phyloP scores from a whole-genome alignment of 2,113 vertebrate genomes.

The Colius striatus region DNA sequence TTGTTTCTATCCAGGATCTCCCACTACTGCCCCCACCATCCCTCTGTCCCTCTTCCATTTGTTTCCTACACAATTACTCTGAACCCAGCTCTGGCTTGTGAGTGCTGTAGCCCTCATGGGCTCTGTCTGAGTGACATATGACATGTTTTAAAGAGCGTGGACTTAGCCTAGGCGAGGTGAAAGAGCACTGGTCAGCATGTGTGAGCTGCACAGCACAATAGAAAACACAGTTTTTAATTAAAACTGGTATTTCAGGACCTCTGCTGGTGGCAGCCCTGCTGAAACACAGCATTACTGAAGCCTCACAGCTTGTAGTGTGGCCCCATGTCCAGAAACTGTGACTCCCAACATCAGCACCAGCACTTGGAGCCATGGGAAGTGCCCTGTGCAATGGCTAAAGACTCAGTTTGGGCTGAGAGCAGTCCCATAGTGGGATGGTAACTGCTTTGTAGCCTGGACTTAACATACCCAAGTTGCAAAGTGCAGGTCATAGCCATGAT shows the following conservation, averaged over 20 bases:
- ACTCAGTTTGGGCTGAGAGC: neutral
- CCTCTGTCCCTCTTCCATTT: neutral
- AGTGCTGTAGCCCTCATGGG: neutral
- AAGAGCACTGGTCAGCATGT: conserved; percentile 49
- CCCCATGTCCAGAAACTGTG: neutral
- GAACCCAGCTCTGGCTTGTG: neutral
- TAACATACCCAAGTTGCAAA: neutral
- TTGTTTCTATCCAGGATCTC: neutral
- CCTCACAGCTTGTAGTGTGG: neutral
- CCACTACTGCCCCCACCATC: neutral
- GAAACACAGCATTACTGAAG: neutral
- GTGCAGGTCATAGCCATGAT: neutral
- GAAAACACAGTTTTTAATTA: conserved; percentile 62
- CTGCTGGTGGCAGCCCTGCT: conserved; percentile 47
- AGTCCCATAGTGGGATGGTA: fast-evolving
- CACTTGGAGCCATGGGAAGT: neutral
- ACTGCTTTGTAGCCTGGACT: neutral
- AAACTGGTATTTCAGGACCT: conserved; percentile 55
- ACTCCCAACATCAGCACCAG: neutral
- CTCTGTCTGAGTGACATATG: conserved; percentile 17
- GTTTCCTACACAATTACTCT: neutral
- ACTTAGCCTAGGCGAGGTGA: neutral
- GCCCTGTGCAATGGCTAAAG: neutral
- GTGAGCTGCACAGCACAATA: neutral
- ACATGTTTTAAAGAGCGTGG: neutral